phyloP scores from a whole-genome alignment of 2,113 vertebrate species.

The Pachypanchax playfairii region DNA sequence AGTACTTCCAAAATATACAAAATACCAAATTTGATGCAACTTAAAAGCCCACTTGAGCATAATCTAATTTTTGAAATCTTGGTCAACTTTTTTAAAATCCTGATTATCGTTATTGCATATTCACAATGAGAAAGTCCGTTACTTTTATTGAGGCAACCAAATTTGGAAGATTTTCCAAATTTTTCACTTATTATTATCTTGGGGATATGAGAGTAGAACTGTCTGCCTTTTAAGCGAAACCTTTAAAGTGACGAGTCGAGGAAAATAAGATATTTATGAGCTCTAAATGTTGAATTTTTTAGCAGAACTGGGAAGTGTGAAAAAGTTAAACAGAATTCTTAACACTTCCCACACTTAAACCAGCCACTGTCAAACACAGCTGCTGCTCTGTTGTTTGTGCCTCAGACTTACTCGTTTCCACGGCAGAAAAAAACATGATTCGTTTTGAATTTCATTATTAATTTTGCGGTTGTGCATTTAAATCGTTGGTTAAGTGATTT shows the following conservation, averaged over 20 bases:
- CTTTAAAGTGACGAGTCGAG: slow-evolving; percentile 14
- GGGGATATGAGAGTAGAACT: neutral
- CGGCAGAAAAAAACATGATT: neutral
- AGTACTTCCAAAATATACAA: slow-evolving; percentile 17
- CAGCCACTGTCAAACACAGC: slow-evolving; percentile 17
- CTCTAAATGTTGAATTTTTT: slow-evolving; percentile 32
- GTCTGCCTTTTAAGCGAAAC: neutral
- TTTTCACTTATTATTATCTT: neutral
- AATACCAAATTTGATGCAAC: slow-evolving; percentile 25
- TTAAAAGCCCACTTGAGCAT: slow-evolving; percentile 3
- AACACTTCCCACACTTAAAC: slow-evolving; percentile 24
- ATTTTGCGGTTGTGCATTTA: slow-evolving; percentile 1
- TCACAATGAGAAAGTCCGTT: neutral
- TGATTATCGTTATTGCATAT: neutral
- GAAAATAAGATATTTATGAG: slow-evolving; percentile 27
- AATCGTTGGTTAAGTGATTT: slow-evolving; percentile 9
- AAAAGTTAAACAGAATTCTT: slow-evolving; percentile 23
- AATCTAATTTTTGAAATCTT: neutral
- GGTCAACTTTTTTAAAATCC: neutral
- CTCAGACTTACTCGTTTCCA: neutral
- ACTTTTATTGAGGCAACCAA: neutral
- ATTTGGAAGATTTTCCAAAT: neutral
- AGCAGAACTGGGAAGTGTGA: slow-evolving; percentile 9
- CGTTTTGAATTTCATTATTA: neutral
- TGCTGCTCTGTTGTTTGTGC: slow-evolving; percentile 11